Evolutionary conservation across 2,113 vertebrate genomes (phyloP).

Genomic region (Sceloporus undulatus): DNA sequence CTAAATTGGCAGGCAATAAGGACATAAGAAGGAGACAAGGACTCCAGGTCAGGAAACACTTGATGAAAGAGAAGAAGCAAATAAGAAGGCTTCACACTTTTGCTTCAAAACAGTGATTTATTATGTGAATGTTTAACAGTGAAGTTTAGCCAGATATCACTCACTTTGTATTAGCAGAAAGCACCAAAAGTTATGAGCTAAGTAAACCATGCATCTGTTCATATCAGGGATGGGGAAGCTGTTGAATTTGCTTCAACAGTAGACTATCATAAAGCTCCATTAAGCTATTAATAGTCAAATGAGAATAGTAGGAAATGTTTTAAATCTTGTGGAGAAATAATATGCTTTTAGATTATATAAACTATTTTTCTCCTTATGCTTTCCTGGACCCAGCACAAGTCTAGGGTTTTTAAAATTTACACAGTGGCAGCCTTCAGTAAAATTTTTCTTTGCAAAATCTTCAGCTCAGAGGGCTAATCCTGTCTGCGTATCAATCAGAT

Average conservation of each 20-base stretch:
- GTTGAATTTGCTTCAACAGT: not conserved
- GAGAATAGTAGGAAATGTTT: not conserved
- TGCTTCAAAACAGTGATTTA: not conserved
- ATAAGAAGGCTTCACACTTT: not conserved
- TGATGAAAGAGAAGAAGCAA: not conserved
- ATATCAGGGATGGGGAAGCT: not conserved
- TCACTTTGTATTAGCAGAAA: not conserved
- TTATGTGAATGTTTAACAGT: not conserved
- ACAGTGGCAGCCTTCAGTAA: conserved; percentile 3
- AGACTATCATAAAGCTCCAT: too few species aligned
- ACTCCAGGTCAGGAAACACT: not conserved
- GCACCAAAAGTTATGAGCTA: not conserved
- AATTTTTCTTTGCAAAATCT: conserved; percentile 18
- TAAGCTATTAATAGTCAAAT: too few species aligned
- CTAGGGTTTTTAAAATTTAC: too few species aligned
- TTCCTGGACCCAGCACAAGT: too few species aligned
- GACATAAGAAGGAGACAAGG: not conserved
- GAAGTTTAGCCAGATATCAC: not conserved
- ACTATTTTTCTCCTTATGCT: not conserved
- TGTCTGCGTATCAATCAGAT: conserved; percentile 50
- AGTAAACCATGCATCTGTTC: not conserved
- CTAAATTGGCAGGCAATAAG: not conserved
- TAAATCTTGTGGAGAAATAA: not conserved
- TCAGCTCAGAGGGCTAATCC: conserved; percentile 51
- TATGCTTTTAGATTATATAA: too few species aligned